A percentile compares a stretch with the other conserved stretches of the same genome.
Conservation (phyloP, 2,888 invertebrate genomes). For the Antheraea assamensis region DNA sequence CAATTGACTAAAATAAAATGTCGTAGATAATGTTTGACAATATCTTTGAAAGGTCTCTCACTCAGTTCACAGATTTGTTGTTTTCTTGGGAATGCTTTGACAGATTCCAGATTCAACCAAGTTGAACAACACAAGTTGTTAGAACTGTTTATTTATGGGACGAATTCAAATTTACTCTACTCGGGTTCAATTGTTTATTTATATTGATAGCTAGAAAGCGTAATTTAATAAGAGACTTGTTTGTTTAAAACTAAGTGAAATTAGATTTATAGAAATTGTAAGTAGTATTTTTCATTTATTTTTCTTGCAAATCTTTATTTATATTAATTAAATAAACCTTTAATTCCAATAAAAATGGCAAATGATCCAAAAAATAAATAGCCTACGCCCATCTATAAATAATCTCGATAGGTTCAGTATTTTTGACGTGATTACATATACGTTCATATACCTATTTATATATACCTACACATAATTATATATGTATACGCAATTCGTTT, state of each 20-base stretch:
- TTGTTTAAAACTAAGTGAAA: not conserved
- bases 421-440: too few species aligned
- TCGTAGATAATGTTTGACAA: slow-evolving; percentile 40
- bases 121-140: slow-evolving; percentile 42
- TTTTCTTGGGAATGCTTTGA: slow-evolving; percentile 54
- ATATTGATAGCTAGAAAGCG: slow-evolving; percentile 22
- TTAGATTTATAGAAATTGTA: not conserved
- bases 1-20: slow-evolving; percentile 35
- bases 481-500: too few species aligned
- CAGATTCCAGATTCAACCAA: slow-evolving; percentile 48
- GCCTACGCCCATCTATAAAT: too few species aligned
- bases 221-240: not conserved
- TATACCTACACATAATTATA: too few species aligned
- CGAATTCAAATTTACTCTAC: slow-evolving; percentile 20
- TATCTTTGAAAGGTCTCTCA: slow-evolving; percentile 41
- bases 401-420: too few species aligned
- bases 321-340: not conserved
- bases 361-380: too few species aligned
- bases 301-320: not conserved
- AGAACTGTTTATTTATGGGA: slow-evolving; percentile 42
- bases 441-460: too few species aligned
- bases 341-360: too few species aligned
- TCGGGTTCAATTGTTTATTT: slow-evolving; percentile 17
- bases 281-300: not conserved
- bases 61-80: slow-evolving; percentile 42